Evolutionary conservation across 2,797 vertebrate species (phyloP), one percentile per base, ranked within the genome.

Genomic region (Bufotes viridis): DNA sequence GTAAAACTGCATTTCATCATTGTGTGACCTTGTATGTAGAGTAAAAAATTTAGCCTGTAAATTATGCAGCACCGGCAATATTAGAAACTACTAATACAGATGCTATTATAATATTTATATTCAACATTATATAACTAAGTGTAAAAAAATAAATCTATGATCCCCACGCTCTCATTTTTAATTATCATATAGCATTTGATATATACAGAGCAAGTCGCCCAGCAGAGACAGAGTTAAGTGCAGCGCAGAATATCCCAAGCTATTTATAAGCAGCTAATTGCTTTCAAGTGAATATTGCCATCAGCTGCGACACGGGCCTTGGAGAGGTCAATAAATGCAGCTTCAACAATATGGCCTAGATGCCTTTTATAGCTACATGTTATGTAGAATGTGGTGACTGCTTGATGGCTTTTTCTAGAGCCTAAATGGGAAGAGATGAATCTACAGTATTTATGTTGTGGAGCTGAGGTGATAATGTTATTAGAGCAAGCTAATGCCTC

Each of bases 371-470:
- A 80, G 76, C 55, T 49, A 17, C 5, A 63, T 84, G n/a, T 72
- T 80, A 63, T 55, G 63, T 24, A 55, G 53, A 60, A 81, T 70
- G 51, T 51, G 49, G 20, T 60, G 74, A 61, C 11, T 72, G 82
- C 55, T n/a, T 20, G 17, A 78, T 87, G 72, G 83, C 20, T 67
- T 82, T 65, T 61, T n/a, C 42, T 82, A 15, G 24, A 75, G 72
- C 3, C 17, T 26, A 34, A 76, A 74, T 20, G 69, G 75, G 34
- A 72, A 26, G 69, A 17, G n/a, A 60, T 51, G 58, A 65, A 14
- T 24, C 70, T 24, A 42, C 53, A n/a, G 53, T 60, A 58, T 75
- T 84, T 60, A 53, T 60, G 84, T 87, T 92, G 92, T 93, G 88
- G 89, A 90, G 91, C 91, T 86, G 86, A 90, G 67, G 51, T 9